These are phyloP conservation scores for Oostethus manadensis DNA, from an alignment of 2,113 vertebrate genomes.

Conservation along the genomic window DNA sequence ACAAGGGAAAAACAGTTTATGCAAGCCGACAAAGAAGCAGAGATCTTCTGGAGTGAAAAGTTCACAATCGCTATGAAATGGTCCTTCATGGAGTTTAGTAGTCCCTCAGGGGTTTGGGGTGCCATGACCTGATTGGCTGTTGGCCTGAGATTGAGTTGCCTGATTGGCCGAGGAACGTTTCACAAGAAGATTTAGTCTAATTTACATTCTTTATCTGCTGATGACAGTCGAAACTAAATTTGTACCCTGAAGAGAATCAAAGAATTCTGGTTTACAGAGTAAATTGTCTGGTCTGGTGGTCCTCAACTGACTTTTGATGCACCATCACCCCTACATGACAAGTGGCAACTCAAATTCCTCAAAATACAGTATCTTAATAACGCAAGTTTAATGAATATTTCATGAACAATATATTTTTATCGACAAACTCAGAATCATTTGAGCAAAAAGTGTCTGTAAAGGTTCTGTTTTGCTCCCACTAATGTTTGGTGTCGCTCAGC, in stretches of 20 bases:
- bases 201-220: conserved; percentile 35
- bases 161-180: conserved; percentile 67
- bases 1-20: conserved; percentile 38
- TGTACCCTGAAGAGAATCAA: conserved; percentile 2
- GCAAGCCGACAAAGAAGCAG: conserved; percentile 45
- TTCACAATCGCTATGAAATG: conserved; percentile 63
- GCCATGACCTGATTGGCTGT: conserved; percentile 67
- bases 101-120: conserved; percentile 50
- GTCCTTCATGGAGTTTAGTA: conserved; percentile 51
- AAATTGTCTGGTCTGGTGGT: too few relatives aligned
- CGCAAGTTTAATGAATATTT: too few relatives aligned
- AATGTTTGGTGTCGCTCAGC: too few relatives aligned
- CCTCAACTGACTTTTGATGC: too few relatives aligned
- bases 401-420: too few relatives aligned
- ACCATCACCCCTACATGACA: too few relatives aligned
- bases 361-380: too few relatives aligned
- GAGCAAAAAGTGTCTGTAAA: too few relatives aligned
- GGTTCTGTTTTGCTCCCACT: too few relatives aligned
- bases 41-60: conserved; percentile 67
- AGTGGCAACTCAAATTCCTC: too few relatives aligned
- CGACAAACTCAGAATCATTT: too few relatives aligned
- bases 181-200: conserved; percentile 41
- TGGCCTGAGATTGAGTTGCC: conserved; percentile 55
- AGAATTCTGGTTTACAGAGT: background rate
- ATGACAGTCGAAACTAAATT: conserved; percentile 36